Conservation (phyloP, 1,140 invertebrate genomes). For the Propsilocerus akamusi region DNA sequence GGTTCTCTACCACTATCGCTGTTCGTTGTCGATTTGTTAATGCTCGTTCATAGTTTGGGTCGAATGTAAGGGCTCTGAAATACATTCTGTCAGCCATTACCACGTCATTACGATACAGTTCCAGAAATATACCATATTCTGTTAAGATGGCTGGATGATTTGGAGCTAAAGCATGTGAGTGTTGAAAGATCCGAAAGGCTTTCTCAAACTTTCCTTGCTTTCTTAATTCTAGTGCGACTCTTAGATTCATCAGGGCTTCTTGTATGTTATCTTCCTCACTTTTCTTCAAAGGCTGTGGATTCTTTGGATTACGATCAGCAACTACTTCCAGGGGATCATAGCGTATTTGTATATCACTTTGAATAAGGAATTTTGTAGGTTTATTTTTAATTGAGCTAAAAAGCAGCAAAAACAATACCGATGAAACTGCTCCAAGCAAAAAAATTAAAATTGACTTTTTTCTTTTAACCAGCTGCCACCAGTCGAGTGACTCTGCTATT, state of each 20-base stretch:
- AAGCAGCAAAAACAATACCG: neutral
- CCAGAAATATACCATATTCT: slow-evolving; percentile 85
- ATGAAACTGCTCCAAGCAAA: neutral
- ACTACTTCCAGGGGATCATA: neutral
- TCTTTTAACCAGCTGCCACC: neutral
- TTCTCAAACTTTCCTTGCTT: slow-evolving; percentile 64
- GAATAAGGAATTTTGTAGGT: neutral
- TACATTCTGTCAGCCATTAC: slow-evolving; percentile 82
- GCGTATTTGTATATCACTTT: neutral
- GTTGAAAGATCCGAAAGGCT: slow-evolving; percentile 73
- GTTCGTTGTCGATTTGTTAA: slow-evolving; percentile 67
- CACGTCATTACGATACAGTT: slow-evolving; percentile 68
- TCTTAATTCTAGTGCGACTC: slow-evolving; percentile 70
- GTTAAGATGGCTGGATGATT: slow-evolving; percentile 82
- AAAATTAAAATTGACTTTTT: neutral
- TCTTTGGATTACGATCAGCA: neutral
- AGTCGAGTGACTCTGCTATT: too few species aligned
- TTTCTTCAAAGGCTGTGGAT: neutral
- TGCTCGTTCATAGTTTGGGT: slow-evolving; percentile 65
- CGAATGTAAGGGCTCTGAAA: slow-evolving; percentile 56
- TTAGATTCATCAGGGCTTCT: slow-evolving; percentile 68
- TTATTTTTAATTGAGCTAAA: neutral
- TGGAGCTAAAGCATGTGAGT: slow-evolving; percentile 77
- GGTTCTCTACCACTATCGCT: slow-evolving; percentile 70
- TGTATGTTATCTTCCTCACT: slow-evolving; percentile 14